Evolutionary conservation across 2,888 invertebrate genomes (phyloP), one percentile per base, ranked within the genome.

Genomic region (Drosophila parthenogenetica): DNA sequence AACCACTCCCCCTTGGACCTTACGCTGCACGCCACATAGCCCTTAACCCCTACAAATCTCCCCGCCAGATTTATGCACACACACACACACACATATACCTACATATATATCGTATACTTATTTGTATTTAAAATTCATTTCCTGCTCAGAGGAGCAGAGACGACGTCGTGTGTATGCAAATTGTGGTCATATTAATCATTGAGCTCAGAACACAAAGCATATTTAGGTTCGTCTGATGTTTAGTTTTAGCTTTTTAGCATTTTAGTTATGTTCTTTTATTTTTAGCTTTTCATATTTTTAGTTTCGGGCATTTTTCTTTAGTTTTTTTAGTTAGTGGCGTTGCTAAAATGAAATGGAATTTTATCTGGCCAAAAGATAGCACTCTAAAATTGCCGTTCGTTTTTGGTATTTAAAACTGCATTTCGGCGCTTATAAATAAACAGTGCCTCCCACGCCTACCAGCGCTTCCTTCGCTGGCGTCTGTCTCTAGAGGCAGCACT

Each of bases 151-250:
- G 17, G 1, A 5, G 5, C 3, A 35, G 13, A 13, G 35, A 35
- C 35, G 13, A 79, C 77, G 69, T 81, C 82, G 68, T 87, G 72
- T 79, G 70, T 87, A 87, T 83, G 83, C 88, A 83, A 83, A 83
- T 82, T 73, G 82, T 73, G 72, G 64, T 64, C 70, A 85, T 87
- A 83, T 83, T 83, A 83, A 83, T 83, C 88, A 83, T 83, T 67
- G 77, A 64, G 25, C 51, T 14, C 29, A 29, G 61, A 53, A 29
- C 57, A 49, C 35, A 13, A 42, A 48, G 25, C 45, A 46, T 57
- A 57, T 57, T 69, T 29, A 19, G 13, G 4, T 37, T 61, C 40
- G 60, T 45, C 62, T 74, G 74, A 53, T 35, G 74, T 61, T 59
- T 60, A 40, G 55, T 54, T 65, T 54, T 14, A 8, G n/a, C 17